phyloP scores from a whole-genome alignment of 1,140 invertebrate species.

The Acromyrmex echinatior region DNA sequence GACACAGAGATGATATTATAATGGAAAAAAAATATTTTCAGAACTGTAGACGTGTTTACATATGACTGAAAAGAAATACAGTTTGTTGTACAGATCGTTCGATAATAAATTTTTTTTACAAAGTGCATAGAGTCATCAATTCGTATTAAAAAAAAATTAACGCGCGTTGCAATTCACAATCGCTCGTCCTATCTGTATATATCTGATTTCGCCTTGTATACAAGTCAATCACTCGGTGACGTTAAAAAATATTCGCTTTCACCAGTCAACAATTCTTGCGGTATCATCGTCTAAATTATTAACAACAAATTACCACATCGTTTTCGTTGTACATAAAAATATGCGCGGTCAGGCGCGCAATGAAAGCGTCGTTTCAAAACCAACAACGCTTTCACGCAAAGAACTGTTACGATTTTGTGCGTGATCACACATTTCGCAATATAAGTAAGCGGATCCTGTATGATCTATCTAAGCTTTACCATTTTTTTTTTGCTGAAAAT shows the following conservation, averaged over 20 bases:
- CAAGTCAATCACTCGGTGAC: slow-evolving; percentile 19
- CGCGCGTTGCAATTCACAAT: slow-evolving; percentile 34
- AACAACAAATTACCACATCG: slow-evolving; percentile 28
- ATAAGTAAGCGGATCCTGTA: too few species aligned
- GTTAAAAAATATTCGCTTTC: slow-evolving; percentile 40
- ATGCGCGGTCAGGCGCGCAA: not conserved
- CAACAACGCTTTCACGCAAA: not conserved
- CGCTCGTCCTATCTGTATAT: not conserved
- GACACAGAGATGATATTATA: not conserved
- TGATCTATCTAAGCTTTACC: too few species aligned
- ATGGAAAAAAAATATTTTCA: not conserved
- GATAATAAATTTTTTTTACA: slow-evolving; percentile 12
- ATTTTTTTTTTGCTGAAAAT: too few species aligned
- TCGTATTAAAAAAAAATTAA: slow-evolving; percentile 37
- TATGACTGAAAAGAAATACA: not conserved
- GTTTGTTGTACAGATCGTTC: not conserved
- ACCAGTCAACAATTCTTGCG: slow-evolving; percentile 13
- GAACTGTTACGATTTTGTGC: slow-evolving; percentile 1
- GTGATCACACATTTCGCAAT: not conserved
- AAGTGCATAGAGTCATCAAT: slow-evolving; percentile 25
- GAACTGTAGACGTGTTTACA: not conserved
- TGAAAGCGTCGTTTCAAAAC: slow-evolving; percentile 21
- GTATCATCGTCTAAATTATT: slow-evolving; percentile 30
- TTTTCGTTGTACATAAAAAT: slow-evolving; percentile 1
- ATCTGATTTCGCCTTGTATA: slow-evolving; percentile 16